Base-by-base conservation (phyloP, 2,113 vertebrate species). In the Ranitomeya imitator region DNA sequence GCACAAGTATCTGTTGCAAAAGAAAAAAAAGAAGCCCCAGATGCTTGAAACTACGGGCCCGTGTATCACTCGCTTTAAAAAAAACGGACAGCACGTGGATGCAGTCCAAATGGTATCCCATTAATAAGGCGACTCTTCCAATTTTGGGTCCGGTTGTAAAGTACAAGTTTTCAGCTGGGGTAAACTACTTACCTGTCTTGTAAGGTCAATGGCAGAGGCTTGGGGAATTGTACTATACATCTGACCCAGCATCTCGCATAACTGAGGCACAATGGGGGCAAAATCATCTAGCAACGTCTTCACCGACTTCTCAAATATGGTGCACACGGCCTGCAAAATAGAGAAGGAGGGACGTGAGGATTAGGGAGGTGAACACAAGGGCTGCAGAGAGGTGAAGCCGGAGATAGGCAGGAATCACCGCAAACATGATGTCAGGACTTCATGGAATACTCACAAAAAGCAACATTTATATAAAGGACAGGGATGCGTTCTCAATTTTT, bases 221-320 rank as follows among this genome's bases (percentile, higher is more conserved):
- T 99, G 98, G 67, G 98, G 98, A 87, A 99, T 98, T n/a, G 98
- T 99, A 93, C 98, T 99, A 93, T 99, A 99, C 98, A 99, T 99
- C 96, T 98, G 97, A 10, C 98, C 98, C 85, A 99, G 95, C 98
- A 99, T 99, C 93, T 99, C 97, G 57, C 98, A 99, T 52, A 99
- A 95, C 94, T 99, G 98, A 90, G 98, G 97, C 76, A 99, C 97
- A 97, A 99, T 99, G 85, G 98, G 98, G 54, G 97, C 96, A 94
- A 99, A 99, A 86, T 99, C 97, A 88, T 99, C 98, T 65, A 99
- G 94, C 7, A 99, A 96, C 0, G 98, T 99, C 94, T 99, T 99
- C 92, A 99, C 98, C 0, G 98, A 99, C 93, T 99, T 99, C 94
- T 99, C 98, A 91, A 99, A 99, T 93, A 99, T 99, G 84, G 98